Evolutionary conservation across 2,797 vertebrate genomes (phyloP), one percentile per base, ranked within the genome.

Genomic region (Trichosurus vulpecula): DNA sequence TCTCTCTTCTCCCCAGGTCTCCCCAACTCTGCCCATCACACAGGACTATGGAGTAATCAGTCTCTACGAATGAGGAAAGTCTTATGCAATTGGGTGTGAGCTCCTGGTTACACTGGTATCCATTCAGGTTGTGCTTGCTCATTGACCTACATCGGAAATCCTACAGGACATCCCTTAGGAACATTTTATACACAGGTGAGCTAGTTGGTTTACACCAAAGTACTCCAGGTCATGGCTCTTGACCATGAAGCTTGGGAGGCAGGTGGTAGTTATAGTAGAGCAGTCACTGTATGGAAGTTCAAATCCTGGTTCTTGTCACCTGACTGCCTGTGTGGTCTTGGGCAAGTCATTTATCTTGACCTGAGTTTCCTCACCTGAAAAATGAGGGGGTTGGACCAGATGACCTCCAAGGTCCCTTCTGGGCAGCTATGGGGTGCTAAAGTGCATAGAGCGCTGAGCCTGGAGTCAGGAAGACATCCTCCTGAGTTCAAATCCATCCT

Each of bases 141-240:
- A 95, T 52, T 93, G 54, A 96, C 16, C 56, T 52, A 89, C 27
- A 51, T 13, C 4, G 25, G 11, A n/a, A 94, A 94, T 93, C 95
- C 94, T 95, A 54, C 53, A 52, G 6, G n/a, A 47, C 16, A 97
- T 93, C 94, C 96, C 81, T 87, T 91, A 54, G 54, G n/a, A 95
- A 66, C 96, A 81, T 94, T 93, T 74, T 91, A 92, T 31, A 35
- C 1, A 35, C 94, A 94, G 66, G 92, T 57, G 53, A 91, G 47
- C 54, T 57, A 94, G 47, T 14, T 3, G 93, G 9, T 29, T 52
- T 94, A 92, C 0, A 89, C 29, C 93, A 90, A 93, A 95, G 95
- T 95, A 51, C 31, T 30, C 47, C 51, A 93, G 94, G 41, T 81
- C 41, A 91, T 2, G 41, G 31, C 41, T 93, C 58, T 66, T 96